Evolutionary conservation across 1,140 invertebrate species (phyloP).

Genomic region (Periplaneta americana): DNA sequence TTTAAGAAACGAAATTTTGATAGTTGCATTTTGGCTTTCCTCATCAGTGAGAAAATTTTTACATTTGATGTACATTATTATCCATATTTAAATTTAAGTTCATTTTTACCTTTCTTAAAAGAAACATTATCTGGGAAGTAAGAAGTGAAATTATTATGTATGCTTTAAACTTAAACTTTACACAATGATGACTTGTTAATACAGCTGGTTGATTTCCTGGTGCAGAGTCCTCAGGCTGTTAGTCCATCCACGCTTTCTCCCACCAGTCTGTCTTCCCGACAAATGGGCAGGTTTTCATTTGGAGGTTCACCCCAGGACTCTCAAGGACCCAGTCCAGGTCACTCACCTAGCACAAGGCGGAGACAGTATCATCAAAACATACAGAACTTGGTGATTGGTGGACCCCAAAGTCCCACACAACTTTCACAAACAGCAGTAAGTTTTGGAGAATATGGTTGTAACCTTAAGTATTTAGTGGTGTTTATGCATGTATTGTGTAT

Average conservation of each 20-base stretch:
- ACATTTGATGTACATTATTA: too few species aligned
- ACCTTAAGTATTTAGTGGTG: not conserved
- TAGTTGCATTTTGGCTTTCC: too few species aligned
- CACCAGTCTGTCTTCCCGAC: slow-evolving; percentile 42
- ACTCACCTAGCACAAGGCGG: slow-evolving; percentile 15
- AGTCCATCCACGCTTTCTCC: slow-evolving; percentile 69
- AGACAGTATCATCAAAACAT: slow-evolving; percentile 13
- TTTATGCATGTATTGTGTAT: not conserved
- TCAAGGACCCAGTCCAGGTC: slow-evolving; percentile 41
- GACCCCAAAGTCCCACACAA: slow-evolving; percentile 16
- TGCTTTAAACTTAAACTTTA: not conserved
- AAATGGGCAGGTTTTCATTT: slow-evolving; percentile 39
- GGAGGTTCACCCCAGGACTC: slow-evolving; percentile 42
- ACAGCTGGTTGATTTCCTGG: not conserved
- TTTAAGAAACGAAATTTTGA: too few species aligned
- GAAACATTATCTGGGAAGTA: not conserved
- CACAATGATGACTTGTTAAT: not conserved
- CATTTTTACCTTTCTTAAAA: not conserved
- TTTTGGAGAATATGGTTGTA: not conserved
- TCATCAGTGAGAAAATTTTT: too few species aligned
- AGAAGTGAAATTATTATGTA: not conserved
- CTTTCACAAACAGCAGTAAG: slow-evolving; percentile 2
- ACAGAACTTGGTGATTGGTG: slow-evolving; percentile 4
- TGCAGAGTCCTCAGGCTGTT: slow-evolving; percentile 61
- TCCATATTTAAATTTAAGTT: not conserved